Base-by-base conservation (phyloP, 1,140 invertebrate genomes). In the Trichonephila clavata region DNA sequence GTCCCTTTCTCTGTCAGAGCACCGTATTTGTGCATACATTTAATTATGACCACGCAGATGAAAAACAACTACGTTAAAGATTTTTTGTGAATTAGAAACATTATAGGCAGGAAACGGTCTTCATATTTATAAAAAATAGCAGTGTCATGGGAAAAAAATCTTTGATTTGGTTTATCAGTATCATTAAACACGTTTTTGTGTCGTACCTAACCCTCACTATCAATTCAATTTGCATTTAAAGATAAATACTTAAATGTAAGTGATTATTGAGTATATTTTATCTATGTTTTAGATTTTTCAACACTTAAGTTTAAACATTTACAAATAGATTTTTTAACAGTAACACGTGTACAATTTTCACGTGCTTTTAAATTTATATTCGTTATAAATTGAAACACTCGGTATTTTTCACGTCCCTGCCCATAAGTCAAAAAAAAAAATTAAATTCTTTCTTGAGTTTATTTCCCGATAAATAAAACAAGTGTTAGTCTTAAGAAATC, bases 171-270 rank as follows among this genome's bases (percentile, higher is more conserved):
- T 27, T 20, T 77, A 77, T 77, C 71, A 39, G 18, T 39, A 39
- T 39, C 71, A 77, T 32, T 32, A 16, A 24, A 7, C 71, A 77
- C 71, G 71, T 77, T 77, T 77, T 77, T 39, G 71, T 39, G 32
- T 77, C 13, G 16, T 27, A 32, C 32, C 32, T 32, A 39, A 18
- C 32, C 18, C 71, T 16, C 8, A 10, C 0, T 39, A 18, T 39
- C 27, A 1, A 18, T 77, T 77, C 10, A 77, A 77, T 77, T 39
- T 77, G 71, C 71, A 77, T 77, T 39, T 20, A 18, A 77, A 77
- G 71, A 77, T 77, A 77, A 77, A 77, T 77, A 39, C 71, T 77
- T 39, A 77, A 77, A 77, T 27, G 24, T 71, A 32, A 77, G 14
- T 77, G 71, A 77, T 77, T 77, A 77, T 77, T 39, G 27, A 77